phyloP scores from a whole-genome alignment of 2,888 invertebrate species.

The Ormyrus labotus region DNA sequence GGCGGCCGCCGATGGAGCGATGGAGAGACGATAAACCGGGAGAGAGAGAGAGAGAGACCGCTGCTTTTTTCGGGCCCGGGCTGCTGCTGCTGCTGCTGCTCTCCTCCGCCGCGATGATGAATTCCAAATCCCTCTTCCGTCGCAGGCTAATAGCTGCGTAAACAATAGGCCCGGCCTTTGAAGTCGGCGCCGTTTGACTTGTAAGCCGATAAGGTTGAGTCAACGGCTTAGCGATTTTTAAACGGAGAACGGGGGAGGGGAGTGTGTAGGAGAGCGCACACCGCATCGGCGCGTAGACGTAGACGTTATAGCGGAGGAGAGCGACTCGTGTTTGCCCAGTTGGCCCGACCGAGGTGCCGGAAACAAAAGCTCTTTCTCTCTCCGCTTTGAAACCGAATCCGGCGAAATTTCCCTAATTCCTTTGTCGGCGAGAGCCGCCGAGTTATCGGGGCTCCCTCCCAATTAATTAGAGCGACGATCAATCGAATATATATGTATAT shows the following conservation, averaged over 20 bases:
- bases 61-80: no score
- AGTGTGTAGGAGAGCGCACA: no score
- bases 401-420: no score
- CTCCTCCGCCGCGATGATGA: constrained; percentile 33
- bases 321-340: constrained; percentile 70
- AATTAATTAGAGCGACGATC: not conserved
- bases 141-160: constrained; percentile 73
- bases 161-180: constrained; percentile 68
- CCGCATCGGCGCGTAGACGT: constrained; percentile 47
- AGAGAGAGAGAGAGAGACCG: no score
- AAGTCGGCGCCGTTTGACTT: constrained; percentile 66
- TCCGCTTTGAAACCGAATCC: constrained; percentile 5
- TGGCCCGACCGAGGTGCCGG: constrained; percentile 59
- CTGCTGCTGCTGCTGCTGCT: no score
- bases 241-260: constrained; percentile 57
- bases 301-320: not conserved
- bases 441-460: not conserved
- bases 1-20: constrained; percentile 73
- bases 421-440: not conserved
- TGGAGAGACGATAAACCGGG: no score
- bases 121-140: constrained; percentile 62
- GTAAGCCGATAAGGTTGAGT: constrained; percentile 75
- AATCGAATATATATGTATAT: not conserved
- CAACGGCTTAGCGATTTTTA: constrained; percentile 72
- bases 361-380: constrained; percentile 49